Conservation (phyloP, 35 echinoderm and acorn worm species). For the Ophiothrix spiculata region DNA sequence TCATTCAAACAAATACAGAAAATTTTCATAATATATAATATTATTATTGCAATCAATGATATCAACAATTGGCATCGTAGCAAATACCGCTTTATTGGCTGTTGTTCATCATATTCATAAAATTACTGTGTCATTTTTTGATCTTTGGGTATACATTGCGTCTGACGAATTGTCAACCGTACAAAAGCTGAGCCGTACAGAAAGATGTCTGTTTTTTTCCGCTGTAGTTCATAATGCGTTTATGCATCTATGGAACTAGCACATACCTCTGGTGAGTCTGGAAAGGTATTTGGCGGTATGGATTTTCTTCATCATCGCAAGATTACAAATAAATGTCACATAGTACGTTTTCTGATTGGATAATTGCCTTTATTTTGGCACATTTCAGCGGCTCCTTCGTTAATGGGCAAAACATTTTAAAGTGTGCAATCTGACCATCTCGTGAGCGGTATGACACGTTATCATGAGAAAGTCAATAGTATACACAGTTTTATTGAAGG, state of each 20-base stretch:
- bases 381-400: neutral
- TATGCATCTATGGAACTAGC: neutral
- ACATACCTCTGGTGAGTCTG: neutral
- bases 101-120: neutral
- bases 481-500: too few species aligned
- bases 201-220: neutral
- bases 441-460: neutral
- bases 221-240: neutral
- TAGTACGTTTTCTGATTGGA: neutral
- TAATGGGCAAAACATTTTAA: neutral
- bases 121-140: neutral
- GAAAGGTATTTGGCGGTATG: neutral
- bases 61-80: neutral
- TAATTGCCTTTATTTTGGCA: neutral
- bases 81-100: neutral
- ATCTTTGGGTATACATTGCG: neutral
- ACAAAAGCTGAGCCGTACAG: neutral
- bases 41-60: neutral
- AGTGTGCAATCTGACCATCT: neutral
- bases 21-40: too few species aligned
- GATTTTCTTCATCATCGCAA: neutral
- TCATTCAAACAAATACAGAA: too few species aligned
- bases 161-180: neutral
- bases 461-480: neutral
- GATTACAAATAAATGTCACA: neutral